Base-by-base conservation (phyloP, 92 coral and sea anemone genomes). In the Metridium senile region DNA sequence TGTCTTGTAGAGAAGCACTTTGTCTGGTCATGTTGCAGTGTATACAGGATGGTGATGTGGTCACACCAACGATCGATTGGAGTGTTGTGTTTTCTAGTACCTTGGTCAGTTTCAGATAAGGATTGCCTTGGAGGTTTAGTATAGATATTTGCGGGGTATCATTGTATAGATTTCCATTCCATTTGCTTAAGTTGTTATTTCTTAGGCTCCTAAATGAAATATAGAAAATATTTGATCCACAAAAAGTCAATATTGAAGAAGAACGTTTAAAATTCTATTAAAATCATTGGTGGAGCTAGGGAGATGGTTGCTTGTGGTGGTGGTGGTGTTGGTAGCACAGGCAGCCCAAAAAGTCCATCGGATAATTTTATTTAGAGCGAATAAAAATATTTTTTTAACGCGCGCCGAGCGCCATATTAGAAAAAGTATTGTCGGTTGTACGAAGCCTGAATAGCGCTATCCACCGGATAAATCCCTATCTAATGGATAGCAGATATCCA, bases 21-120 rank as follows among this genome's bases (percentile, higher is more conserved):
- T 30, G 62, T 71, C 84, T 70, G 23, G 81, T 68, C 70, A 72
- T 63, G 54, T 81, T 81, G 45, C 90, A 86, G 18, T 63, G 34
- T 23, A 25, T 26, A 58, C 90, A 86, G 2, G 59, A 71, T n/a
- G 70, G 66, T 39, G 84, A 75, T 2, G 62, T 56, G 18, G 87
- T 74, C 9, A 71, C 31, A 0, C 90, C 90, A 1, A 54, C 1
- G 17, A 86, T 70, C 8, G 76, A 30, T 34, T 18, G 19, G 9
- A 86, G 78, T 3, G 81, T 72, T 3, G 90, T 63, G 54, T 86
- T 76, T 70, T 28, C 31, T 1, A 86, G 26, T 0, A 81, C 66
- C 1, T 19, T 25, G 9, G 45, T 16, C 1, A 70, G 27, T 20
- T 80, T 74, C 51, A 86, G 81, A 20, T 71, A 11, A 9, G 10